A percentile compares a stretch with the other conserved stretches of the same genome.
phyloP scores from a whole-genome alignment of 2,888 invertebrate genomes.

The Spilosoma lubricipeda region DNA sequence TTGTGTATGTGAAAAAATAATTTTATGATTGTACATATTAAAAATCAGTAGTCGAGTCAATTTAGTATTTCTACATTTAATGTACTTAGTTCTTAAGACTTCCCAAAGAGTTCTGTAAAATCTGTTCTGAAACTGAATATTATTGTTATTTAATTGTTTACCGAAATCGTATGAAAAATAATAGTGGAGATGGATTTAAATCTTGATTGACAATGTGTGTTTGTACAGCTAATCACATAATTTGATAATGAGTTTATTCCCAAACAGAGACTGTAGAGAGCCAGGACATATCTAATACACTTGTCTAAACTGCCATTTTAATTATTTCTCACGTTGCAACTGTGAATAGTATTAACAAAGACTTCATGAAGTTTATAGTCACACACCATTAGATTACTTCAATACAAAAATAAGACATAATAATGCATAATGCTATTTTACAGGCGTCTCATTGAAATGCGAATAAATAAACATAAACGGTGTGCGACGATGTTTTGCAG shows the following conservation, averaged over 20 bases:
- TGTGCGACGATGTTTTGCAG: slow-evolving; percentile 62
- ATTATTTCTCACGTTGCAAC: neutral
- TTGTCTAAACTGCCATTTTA: neutral
- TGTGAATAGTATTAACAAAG: neutral
- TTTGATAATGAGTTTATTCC: neutral
- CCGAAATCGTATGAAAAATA: neutral
- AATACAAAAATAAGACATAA: slow-evolving; percentile 70
- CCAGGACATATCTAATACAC: neutral
- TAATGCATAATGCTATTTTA: slow-evolving; percentile 74
- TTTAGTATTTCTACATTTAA: neutral
- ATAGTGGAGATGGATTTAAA: neutral
- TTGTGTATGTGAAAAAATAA: neutral
- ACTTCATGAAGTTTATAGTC: neutral
- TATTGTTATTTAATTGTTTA: neutral
- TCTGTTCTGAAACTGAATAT: neutral
- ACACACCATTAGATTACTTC: slow-evolving; percentile 50
- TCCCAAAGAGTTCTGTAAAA: too few species aligned
- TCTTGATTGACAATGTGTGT: neutral
- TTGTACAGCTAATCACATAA: neutral
- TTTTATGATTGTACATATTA: neutral
- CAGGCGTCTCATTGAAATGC: slow-evolving; percentile 77
- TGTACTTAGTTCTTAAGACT: neutral
- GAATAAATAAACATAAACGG: slow-evolving; percentile 81
- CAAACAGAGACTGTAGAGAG: neutral
- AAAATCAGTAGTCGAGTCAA: neutral